Base-by-base conservation (phyloP, 1,140 invertebrate species). In the Drosophila asahinai region DNA sequence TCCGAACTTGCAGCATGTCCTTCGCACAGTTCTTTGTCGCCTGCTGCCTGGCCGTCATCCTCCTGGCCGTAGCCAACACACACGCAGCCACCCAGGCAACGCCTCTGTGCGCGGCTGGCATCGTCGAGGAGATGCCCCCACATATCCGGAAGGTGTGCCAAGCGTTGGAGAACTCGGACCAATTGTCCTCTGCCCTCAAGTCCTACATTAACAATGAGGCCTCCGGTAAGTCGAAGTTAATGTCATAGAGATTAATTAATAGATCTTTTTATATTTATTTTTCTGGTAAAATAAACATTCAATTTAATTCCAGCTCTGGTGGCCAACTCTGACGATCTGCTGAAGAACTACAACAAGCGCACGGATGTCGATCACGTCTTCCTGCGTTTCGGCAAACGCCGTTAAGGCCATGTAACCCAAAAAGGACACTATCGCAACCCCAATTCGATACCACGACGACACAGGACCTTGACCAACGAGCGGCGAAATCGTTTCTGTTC, bases 341-440 rank as follows among this genome's bases (percentile, higher is more conserved):
- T 87, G 33, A 81, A 81, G 47, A 92, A 92, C 79, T 94, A 94
- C 54, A 95, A 95, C 9, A 97, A 97, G 80, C 94, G 96, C 62
- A 96, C 96, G 83, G 96, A 97, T 92, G 95, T 96, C 54, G 96
- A 97, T 83, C 96, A 97, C 80, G 95, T 97, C 47, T 97, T 96
- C 83, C 93, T 97, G 71, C 95, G 96, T 80, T 97, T 97, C 73
- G 96, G 96, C 63, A 94, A 95, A 90, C 94, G 95, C 67, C 92
- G 92, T 87, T 93, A 93, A 82, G 52, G 11, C 51, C 17, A n/a
- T 40, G 7, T 0, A 3, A 25, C 14, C 27, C 12, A 55, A 22
- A 52, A 30, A 59, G 43, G 43, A 59, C n/a, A 15, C 40, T 9
- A 30, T 12, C 3, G 38, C 30, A 27, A 38, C 30, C 14, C 19